These are phyloP conservation scores for Tragopan temminckii DNA, from an alignment of 2,797 vertebrate genomes.

Conservation along the genomic window DNA sequence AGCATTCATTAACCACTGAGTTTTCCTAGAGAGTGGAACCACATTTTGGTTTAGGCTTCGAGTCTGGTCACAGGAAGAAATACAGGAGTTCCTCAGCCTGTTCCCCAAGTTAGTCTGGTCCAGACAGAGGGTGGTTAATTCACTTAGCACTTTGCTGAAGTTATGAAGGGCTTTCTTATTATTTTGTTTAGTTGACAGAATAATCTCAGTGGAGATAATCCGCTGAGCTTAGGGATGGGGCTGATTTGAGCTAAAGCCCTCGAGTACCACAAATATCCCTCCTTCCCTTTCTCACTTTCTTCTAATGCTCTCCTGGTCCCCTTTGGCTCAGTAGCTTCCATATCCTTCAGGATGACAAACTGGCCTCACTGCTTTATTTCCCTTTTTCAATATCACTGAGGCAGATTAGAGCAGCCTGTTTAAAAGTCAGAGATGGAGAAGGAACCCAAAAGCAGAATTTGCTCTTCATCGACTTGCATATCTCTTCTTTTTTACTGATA, in stretches of 20 bases:
- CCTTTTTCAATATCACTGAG: neutral
- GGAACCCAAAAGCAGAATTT: neutral
- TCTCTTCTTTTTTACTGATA: neutral
- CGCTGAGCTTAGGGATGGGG: conserved; percentile 50
- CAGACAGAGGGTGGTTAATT: neutral
- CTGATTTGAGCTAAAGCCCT: conserved; percentile 37
- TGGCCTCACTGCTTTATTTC: neutral
- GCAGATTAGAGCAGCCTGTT: conserved; percentile 27
- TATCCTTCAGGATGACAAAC: conserved; percentile 44
- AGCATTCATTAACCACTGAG: neutral
- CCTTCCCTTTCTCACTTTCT: neutral
- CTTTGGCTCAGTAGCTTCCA: conserved; percentile 32
- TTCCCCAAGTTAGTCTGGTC: neutral
- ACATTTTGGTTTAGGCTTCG: fast-evolving
- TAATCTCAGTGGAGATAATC: conserved; percentile 8
- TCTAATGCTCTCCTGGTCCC: conserved; percentile 47
- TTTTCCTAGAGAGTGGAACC: neutral
- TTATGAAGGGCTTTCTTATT: neutral
- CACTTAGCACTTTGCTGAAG: neutral
- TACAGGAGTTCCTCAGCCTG: neutral
- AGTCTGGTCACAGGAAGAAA: neutral
- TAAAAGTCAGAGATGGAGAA: conserved; percentile 16
- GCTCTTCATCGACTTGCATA: neutral
- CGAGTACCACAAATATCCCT: neutral
- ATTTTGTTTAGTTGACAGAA: neutral